These are phyloP conservation scores for Theonella swinhoei DNA, from an alignment of 37 sponge, comb jelly and placozoan species.

Conservation along the genomic window DNA sequence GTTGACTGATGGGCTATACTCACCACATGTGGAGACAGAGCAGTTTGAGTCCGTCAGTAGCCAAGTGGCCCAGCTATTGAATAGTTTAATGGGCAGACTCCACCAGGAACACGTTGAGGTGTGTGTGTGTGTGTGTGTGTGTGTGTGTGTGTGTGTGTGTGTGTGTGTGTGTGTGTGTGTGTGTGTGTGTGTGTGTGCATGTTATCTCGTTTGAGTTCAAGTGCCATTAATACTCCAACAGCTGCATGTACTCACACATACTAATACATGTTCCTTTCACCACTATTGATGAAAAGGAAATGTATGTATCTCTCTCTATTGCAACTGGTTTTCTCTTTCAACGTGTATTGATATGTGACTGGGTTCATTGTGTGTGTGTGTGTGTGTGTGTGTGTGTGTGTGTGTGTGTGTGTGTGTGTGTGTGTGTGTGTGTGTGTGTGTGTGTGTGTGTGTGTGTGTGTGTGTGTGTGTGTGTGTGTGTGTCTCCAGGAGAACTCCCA, in stretches of 20 bases:
- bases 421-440: background rate
- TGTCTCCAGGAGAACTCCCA: conserved; percentile 66
- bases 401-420: background rate
- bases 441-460: background rate
- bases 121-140: background rate
- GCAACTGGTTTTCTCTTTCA: too few species aligned
- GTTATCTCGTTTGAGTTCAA: background rate
- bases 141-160: background rate
- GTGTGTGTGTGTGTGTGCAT: conserved; percentile 15
- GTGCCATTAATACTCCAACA: too few species aligned
- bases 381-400: background rate
- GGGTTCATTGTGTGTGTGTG: background rate
- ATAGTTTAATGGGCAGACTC: conserved; percentile 34
- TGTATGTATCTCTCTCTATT: too few species aligned
- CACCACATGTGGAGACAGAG: conserved; percentile 59
- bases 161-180: background rate
- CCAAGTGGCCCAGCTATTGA: conserved; percentile 24
- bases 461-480: background rate
- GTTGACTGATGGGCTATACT: conserved; percentile 66
- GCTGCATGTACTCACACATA: too few species aligned
- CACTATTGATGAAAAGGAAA: too few species aligned
- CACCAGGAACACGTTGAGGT: conserved; percentile 56
- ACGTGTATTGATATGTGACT: too few species aligned
- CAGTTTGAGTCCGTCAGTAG: conserved; percentile 57
- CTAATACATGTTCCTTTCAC: too few species aligned